Evolutionary conservation across 2,888 invertebrate species (phyloP).

Genomic region (Conus canariensis): DNA sequence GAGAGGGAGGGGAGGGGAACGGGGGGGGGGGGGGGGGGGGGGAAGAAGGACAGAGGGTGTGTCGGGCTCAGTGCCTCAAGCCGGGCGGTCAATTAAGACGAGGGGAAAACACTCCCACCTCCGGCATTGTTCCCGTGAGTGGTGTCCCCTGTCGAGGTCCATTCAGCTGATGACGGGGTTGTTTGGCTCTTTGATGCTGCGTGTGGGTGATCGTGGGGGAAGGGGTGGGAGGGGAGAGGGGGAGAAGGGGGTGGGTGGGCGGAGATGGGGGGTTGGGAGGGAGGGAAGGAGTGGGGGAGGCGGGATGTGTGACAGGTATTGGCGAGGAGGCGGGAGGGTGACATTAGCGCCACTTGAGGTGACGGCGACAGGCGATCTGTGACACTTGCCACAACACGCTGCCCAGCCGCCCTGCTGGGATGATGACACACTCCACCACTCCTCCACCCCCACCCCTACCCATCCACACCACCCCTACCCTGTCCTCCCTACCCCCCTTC

Average conservation of each 20-base stretch:
- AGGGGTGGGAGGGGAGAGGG: not conserved
- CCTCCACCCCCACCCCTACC: not conserved
- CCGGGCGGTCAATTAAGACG: conserved; percentile 11
- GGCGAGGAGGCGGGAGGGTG: not conserved
- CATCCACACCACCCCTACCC: not conserved
- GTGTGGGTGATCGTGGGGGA: not conserved
- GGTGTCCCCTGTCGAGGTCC: not conserved
- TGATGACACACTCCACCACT: not conserved
- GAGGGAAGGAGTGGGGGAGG: not conserved
- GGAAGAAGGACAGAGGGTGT: not conserved
- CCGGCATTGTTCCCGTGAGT: not conserved
- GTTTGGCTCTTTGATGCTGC: not conserved
- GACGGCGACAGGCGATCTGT: conserved; percentile 7
- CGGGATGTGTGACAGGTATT: not conserved
- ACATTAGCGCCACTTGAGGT: conserved; percentile 26
- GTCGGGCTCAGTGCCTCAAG: conserved; percentile 8
- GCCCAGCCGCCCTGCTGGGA: not conserved
- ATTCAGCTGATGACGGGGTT: conserved; percentile 4
- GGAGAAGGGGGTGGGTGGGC: not conserved
- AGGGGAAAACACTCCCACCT: conserved; percentile 1
- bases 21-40: not conserved
- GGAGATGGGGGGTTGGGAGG: not conserved
- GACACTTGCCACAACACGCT: conserved; percentile 24
- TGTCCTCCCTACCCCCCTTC: not conserved
- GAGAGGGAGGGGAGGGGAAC: not conserved